Evolutionary conservation across 2,113 vertebrate genomes (phyloP), one percentile per base, ranked within the genome.

Genomic region (Coracopsis vasa): DNA sequence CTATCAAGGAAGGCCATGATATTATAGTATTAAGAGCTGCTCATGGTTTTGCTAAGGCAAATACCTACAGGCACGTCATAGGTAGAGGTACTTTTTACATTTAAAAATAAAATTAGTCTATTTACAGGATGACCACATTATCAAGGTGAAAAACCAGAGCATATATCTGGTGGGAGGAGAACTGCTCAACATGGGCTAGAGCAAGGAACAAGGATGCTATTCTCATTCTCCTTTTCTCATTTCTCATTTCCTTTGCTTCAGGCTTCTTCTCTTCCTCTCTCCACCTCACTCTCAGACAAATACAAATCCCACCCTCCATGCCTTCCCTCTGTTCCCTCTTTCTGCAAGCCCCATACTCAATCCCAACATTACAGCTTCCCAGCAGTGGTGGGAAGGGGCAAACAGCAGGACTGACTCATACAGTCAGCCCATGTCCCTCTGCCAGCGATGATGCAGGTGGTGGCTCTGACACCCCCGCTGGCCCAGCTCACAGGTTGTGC

Each of bases 391-490:
- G 16, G 29, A 65, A 74, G 28, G 33, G 31, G 1, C 12, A 15
- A n/a, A 69, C 4, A 11, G 18, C 1, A 2, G 17, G 8, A 6
- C 35, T 69, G 47, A 10, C 53, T 42, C 39, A 24, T 27, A 33
- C 1, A 0, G 1, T 0, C 13, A 80, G 2, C 47, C 24, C 41
- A 16, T 44, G 65, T 17, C 8, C 24, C 17, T 70, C 39, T 78
- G 33, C 35, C 0, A 17, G 0, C 7, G 5, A 3, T 54, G 41
- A 39, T 0, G 0, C 29, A 44, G 53, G 11, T 44, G 9, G 12
- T 72, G 47, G 15, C 23, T 53, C 15, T 80, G 75, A 35, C 17
- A 29, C 9, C 6, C 9, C 16, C 60, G 20, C 15, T 71, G 70
- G 6, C 25, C 17, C 35, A 56, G 25, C 18, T 82, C 5, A 3